Percentiles rank a stretch among this genome's conserved stretches.
phyloP scores from a whole-genome alignment of 2,888 invertebrate species.

The Cylloceria caligata region DNA sequence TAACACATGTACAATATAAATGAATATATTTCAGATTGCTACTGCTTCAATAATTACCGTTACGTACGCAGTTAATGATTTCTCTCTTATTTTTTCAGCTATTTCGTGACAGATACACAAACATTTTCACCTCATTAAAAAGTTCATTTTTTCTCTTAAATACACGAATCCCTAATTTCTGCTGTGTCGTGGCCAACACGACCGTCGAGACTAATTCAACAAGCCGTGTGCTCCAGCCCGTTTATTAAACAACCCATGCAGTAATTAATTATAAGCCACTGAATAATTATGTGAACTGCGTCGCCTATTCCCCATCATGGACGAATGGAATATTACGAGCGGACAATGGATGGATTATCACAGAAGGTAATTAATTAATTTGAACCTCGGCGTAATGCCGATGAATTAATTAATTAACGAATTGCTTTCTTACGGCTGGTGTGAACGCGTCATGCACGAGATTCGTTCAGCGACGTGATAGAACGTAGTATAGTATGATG shows the following conservation, averaged over 20 bases:
- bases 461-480: not conserved
- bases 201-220: conserved; percentile 19
- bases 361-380: conserved; percentile 2
- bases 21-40: too few species aligned
- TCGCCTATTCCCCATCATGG: not conserved
- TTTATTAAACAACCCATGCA: conserved; percentile 50
- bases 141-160: conserved; percentile 16
- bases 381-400: not conserved
- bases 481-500: too few species aligned
- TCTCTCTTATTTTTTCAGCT: not conserved
- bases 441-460: not conserved
- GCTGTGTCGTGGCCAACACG: not conserved
- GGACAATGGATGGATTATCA: conserved; percentile 7
- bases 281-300: conserved; percentile 25
- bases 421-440: conserved; percentile 4
- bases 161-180: not conserved
- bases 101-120: not conserved
- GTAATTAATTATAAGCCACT: conserved; percentile 41
- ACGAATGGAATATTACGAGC: conserved; percentile 29
- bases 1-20: too few species aligned
- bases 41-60: too few species aligned
- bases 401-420: conserved; percentile 27
- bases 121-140: conserved; percentile 14
- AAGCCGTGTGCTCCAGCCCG: conserved; percentile 14
- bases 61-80: not conserved